These are phyloP conservation scores for Lepeophtheirus nordmannii DNA, from an alignment of 2,888 invertebrate species.

Conservation along the genomic window DNA sequence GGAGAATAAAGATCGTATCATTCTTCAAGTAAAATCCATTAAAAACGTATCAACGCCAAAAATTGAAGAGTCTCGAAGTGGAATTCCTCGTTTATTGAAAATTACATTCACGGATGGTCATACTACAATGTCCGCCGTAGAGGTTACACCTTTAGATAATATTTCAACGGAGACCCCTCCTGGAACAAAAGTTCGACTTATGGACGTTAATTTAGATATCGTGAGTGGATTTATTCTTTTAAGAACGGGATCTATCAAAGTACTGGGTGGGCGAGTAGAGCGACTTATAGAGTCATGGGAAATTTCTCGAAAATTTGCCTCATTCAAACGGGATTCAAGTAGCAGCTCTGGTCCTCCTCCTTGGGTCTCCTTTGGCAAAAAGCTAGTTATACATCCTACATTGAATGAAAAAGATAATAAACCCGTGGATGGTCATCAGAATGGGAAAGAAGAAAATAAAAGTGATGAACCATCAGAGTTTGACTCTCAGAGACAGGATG, in stretches of 20 bases:
- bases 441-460: slow-evolving; percentile 44
- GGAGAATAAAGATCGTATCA: slow-evolving; percentile 31
- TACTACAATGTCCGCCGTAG: slow-evolving; percentile 33
- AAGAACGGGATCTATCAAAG: slow-evolving; percentile 47
- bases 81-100: slow-evolving; percentile 67
- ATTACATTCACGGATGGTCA: slow-evolving; percentile 71
- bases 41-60: slow-evolving; percentile 79
- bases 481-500: slow-evolving; percentile 71
- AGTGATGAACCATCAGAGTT: slow-evolving; percentile 46
- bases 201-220: slow-evolving; percentile 44
- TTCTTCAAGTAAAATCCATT: slow-evolving; percentile 73
- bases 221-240: slow-evolving; percentile 55
- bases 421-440: neutral
- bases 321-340: slow-evolving; percentile 31
- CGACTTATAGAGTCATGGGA: slow-evolving; percentile 78
- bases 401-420: neutral
- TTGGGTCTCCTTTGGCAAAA: slow-evolving; percentile 80
- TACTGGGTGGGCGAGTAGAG: slow-evolving; percentile 69
- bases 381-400: neutral
- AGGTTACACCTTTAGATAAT: no score
- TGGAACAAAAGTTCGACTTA: slow-evolving; percentile 59
- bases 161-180: slow-evolving; percentile 57
- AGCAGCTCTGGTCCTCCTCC: slow-evolving; percentile 58
- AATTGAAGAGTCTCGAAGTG: slow-evolving; percentile 64
- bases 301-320: slow-evolving; percentile 39